Evolutionary conservation across 2,113 vertebrate species (phyloP).

Genomic region (Synodontis membranacea): DNA sequence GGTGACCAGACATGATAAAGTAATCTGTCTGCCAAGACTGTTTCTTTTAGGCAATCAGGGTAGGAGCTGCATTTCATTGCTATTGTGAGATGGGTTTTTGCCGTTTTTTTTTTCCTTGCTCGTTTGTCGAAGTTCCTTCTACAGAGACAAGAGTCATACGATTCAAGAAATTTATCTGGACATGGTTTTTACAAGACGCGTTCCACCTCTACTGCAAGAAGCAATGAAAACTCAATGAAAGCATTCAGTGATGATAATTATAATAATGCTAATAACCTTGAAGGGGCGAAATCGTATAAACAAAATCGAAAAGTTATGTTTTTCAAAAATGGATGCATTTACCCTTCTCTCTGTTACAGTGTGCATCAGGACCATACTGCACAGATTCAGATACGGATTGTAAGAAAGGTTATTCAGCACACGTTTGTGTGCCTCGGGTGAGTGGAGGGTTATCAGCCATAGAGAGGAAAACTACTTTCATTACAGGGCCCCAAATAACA

Average conservation of each 20-base stretch:
- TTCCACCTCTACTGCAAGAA: not conserved
- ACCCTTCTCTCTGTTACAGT: not conserved
- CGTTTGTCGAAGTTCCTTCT: not conserved
- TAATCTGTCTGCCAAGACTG: conserved; percentile 1
- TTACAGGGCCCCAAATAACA: not conserved
- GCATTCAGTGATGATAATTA: not conserved
- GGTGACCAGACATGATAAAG: conserved; percentile 31
- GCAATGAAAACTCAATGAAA: not conserved
- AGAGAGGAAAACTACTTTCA: not conserved
- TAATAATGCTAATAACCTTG: not conserved
- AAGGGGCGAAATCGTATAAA: not conserved
- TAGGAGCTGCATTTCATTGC: not conserved
- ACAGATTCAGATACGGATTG: not conserved
- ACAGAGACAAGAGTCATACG: not conserved
- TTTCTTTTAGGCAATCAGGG: not conserved
- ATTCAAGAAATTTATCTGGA: not conserved
- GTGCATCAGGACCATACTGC: not conserved
- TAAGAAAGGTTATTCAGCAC: not conserved
- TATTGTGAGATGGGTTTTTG: not conserved
- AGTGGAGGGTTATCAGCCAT: not conserved
- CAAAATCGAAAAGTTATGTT: too few species aligned
- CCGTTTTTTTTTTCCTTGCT: not conserved
- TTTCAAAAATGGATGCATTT: not conserved
- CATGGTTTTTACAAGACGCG: not conserved
- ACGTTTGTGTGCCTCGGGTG: not conserved